phyloP scores from a whole-genome alignment of 1,140 invertebrate genomes.

The Cardiocondyla obscurior region DNA sequence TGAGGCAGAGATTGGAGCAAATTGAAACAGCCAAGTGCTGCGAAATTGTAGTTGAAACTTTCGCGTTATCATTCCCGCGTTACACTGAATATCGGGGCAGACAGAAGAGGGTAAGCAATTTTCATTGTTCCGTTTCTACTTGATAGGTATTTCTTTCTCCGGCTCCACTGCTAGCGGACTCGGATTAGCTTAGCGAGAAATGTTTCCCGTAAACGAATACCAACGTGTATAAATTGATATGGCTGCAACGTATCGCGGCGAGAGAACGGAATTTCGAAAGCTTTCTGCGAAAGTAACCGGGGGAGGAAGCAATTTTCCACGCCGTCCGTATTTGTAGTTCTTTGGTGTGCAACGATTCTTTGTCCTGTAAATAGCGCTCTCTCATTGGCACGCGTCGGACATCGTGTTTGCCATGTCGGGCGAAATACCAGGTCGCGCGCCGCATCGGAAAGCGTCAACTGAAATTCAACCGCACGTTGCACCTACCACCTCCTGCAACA shows the following conservation, averaged over 20 bases:
- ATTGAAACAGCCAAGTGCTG: neutral
- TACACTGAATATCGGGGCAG: neutral
- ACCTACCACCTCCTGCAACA: neutral
- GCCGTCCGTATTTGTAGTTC: constrained; percentile 37
- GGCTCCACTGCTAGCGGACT: neutral
- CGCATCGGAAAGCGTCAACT: constrained; percentile 20
- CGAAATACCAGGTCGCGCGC: neutral
- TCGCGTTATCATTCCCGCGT: neutral
- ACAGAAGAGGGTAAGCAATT: constrained; percentile 29
- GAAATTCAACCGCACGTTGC: constrained; percentile 36
- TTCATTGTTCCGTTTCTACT: constrained; percentile 21
- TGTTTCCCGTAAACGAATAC: constrained; percentile 37
- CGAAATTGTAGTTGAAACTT: neutral
- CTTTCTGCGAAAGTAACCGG: constrained; percentile 38
- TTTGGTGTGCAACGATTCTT: constrained; percentile 24
- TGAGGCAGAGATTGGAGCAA: constrained; percentile 1
- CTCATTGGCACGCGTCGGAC: constrained; percentile 46
- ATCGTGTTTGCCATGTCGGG: constrained; percentile 23
- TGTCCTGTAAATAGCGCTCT: constrained; percentile 21
- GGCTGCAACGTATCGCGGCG: constrained; percentile 11
- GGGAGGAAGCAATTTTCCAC: constrained; percentile 24
- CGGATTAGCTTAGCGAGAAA: constrained; percentile 34
- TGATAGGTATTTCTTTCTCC: neutral
- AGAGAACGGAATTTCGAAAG: constrained; percentile 46
- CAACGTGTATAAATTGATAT: constrained; percentile 49